phyloP scores from a whole-genome alignment of 2,888 invertebrate genomes.

The Cheiracanthium punctorium region DNA sequence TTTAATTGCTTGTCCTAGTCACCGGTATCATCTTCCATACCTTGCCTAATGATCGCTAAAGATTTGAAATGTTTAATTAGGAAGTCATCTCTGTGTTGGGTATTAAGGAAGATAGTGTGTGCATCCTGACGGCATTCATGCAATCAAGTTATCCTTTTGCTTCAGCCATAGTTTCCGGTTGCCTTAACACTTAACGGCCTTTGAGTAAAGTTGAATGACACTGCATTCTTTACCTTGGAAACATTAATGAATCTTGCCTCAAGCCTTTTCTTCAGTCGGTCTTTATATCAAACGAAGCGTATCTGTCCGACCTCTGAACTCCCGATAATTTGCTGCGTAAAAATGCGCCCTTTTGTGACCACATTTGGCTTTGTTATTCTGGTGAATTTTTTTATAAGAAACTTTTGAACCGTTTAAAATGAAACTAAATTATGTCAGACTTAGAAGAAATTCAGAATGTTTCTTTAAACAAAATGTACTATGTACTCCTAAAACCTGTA shows the following conservation, averaged over 20 bases:
- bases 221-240: conserved; percentile 60
- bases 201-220: conserved; percentile 65
- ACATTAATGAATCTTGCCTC: conserved; percentile 52
- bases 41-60: background rate
- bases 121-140: conserved; percentile 48
- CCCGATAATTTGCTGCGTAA: conserved; percentile 12
- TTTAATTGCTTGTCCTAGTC: background rate
- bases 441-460: too few species aligned
- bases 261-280: conserved; percentile 16
- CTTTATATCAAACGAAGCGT: conserved; percentile 50
- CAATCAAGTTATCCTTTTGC: conserved; percentile 40
- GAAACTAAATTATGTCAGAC: too few species aligned
- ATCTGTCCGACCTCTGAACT: conserved; percentile 54
- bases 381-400: too few species aligned
- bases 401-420: too few species aligned
- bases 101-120: conserved; percentile 28
- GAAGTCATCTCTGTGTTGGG: conserved; percentile 6
- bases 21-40: background rate
- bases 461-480: too few species aligned
- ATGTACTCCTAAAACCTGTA: too few species aligned
- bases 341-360: background rate
- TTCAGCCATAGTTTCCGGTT: conserved; percentile 51
- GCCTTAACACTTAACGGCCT: conserved; percentile 49
- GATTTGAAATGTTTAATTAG: conserved; percentile 40
- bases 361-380: background rate